Evolutionary conservation across 2,113 vertebrate genomes (phyloP).

Genomic region (Corydoras sp.): DNA sequence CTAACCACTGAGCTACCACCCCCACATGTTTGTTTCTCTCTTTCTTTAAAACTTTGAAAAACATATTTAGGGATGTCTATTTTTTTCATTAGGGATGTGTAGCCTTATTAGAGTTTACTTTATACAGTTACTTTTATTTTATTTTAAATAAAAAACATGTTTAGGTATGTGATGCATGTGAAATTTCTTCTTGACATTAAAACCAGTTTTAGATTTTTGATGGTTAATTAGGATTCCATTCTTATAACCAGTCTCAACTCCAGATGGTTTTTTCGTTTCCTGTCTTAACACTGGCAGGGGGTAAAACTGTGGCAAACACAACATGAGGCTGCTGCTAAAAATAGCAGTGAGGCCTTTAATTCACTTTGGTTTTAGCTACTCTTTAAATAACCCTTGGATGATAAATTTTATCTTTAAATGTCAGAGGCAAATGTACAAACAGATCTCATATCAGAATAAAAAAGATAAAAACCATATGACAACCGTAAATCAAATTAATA

Average conservation of each 20-base stretch:
- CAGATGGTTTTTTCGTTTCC: conserved; percentile 21
- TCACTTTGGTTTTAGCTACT: not conserved
- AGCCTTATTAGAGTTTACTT: too few species aligned
- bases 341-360: conserved; percentile 8
- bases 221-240: conserved; percentile 18
- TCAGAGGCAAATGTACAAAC: too few species aligned
- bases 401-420: not conserved
- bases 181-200: too few species aligned
- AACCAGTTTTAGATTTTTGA: not conserved
- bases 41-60: too few species aligned
- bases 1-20: too few species aligned
- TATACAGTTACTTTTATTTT: too few species aligned
- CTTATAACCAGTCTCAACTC: conserved; percentile 5
- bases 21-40: too few species aligned
- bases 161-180: not conserved
- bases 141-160: not conserved
- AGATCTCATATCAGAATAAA: too few species aligned
- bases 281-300: conserved; percentile 22
- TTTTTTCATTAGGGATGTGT: too few species aligned
- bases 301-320: conserved; percentile 18
- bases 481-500: too few species aligned
- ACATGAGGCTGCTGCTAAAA: conserved; percentile 22
- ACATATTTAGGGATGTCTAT: too few species aligned
- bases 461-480: too few species aligned
- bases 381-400: not conserved